These are phyloP conservation scores for Melospiza melodia DNA, from an alignment of 2,113 vertebrate genomes.

Conservation along the genomic window DNA sequence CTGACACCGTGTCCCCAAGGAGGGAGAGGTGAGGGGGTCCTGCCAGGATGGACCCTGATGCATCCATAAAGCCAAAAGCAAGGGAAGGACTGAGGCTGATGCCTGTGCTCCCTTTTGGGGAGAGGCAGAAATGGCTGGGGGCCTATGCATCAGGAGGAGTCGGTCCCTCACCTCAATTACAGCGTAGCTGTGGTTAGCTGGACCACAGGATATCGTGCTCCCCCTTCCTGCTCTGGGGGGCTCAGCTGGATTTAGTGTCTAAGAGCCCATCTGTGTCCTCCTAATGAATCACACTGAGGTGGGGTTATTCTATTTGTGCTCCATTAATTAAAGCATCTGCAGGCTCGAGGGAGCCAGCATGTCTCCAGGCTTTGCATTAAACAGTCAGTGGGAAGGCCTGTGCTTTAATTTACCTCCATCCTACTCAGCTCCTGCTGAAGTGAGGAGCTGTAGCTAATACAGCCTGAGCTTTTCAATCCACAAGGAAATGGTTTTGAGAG, in stretches of 20 bases:
- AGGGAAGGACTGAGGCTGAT: background rate
- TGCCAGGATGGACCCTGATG: background rate
- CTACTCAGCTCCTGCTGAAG: background rate
- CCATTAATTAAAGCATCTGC: slow-evolving; percentile 60
- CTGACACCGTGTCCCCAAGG: background rate
- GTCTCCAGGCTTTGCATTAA: slow-evolving; percentile 39
- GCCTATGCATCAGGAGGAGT: accelerated
- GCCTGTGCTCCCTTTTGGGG: accelerated
- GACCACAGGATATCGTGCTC: background rate
- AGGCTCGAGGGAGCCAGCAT: slow-evolving; percentile 18
- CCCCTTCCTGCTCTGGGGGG: background rate
- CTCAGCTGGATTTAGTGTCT: slow-evolving; percentile 35
- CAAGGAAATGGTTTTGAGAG: background rate
- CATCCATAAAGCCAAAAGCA: background rate
- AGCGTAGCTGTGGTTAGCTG: background rate
- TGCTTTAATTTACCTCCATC: slow-evolving; percentile 29
- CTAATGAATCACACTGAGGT: slow-evolving; percentile 38
- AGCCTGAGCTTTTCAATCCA: background rate
- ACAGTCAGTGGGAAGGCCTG: slow-evolving; percentile 16
- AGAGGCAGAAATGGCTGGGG: background rate
- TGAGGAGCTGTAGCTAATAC: background rate
- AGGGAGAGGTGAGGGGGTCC: background rate
- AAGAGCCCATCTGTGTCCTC: slow-evolving; percentile 52
- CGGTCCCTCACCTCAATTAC: background rate
- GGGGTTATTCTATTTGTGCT: slow-evolving; percentile 53